Base-by-base conservation (phyloP, 2,888 invertebrate genomes). In the Pseudoips prasinana region DNA sequence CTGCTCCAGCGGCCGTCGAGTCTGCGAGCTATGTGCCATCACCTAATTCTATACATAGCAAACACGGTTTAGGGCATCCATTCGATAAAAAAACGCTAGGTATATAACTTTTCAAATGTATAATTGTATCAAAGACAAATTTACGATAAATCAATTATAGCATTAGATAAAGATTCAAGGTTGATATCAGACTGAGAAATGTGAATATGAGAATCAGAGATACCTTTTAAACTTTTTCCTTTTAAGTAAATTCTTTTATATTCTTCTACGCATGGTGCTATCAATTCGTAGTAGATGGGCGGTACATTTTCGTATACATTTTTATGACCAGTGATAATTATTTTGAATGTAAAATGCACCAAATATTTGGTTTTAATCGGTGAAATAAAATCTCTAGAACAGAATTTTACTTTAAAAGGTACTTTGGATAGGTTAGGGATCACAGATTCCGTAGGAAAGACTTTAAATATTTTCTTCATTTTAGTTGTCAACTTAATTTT, bases 231-330 rank as follows among this genome's bases (percentile, higher is more conserved):
- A 71, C 33, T 67, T 64, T 32, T 64, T 48, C 25, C 50, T 61
- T 14, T 2, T 14, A 14, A 5, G 37, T 77, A 79, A 25, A 67
- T 41, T 35, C 52, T 64, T 41, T 59, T 66, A 39, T 74, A 80
- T 40, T 72, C 69, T 8, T 20, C 31, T 7, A 65, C 64, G 39
- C 78, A 81, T 0, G 83, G 84, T 7, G 63, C 62, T 10, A 82
- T 77, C 4, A 84, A 60, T 67, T 84, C 84, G 33, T 80, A 83
- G 55, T 68, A 84, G 7, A 75, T 48, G 7, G 78, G 81, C 17
- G 81, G 81, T 0, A 72, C 58, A 42, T 76, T 67, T 10, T 50
- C 35, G 42, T 74, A 85, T 6, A 82, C 38, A 2, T 56, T 22
- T 48, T 67, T 56, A 38, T 65, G 38, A 1, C 82, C 84, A 20